Evolutionary conservation across 30 jellyfish, hydroid and myxozoan genomes (phyloP).

Genomic region (Cassiopea andromeda): DNA sequence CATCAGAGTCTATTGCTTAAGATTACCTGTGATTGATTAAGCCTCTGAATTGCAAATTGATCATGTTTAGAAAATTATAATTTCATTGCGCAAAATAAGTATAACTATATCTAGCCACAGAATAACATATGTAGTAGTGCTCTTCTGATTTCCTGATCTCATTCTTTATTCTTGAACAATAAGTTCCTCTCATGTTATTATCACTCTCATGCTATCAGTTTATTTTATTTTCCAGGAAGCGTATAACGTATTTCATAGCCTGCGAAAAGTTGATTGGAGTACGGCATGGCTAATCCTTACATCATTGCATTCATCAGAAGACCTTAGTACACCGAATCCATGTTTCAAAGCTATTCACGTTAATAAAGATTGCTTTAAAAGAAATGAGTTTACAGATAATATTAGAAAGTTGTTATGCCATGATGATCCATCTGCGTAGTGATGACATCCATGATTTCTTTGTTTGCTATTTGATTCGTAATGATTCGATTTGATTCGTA

Average conservation of each 20-base stretch:
- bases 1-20: no score
- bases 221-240: constrained; percentile 72
- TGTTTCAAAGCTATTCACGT: constrained; percentile 29
- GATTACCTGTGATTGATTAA: no score
- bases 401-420: constrained; percentile 15
- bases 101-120: no score
- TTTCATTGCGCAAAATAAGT: no score
- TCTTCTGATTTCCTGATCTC: no score
- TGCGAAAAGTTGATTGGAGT: constrained; percentile 63
- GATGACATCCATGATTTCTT: background rate
- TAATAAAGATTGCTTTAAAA: background rate
- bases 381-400: constrained; percentile 55
- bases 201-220: background rate
- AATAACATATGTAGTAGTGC: no score
- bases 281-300: constrained; percentile 74
- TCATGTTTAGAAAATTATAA: no score
- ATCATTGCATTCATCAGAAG: constrained; percentile 43
- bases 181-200: no score
- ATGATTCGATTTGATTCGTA: no score
- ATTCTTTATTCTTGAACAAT: no score
- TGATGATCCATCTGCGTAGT: background rate
- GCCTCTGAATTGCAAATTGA: no score
- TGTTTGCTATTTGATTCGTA: no score
- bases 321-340: constrained; percentile 11
- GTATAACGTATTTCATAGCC: constrained; percentile 42